Evolutionary conservation across 2,113 vertebrate species (phyloP).

Genomic region (Psittacus erithacus): DNA sequence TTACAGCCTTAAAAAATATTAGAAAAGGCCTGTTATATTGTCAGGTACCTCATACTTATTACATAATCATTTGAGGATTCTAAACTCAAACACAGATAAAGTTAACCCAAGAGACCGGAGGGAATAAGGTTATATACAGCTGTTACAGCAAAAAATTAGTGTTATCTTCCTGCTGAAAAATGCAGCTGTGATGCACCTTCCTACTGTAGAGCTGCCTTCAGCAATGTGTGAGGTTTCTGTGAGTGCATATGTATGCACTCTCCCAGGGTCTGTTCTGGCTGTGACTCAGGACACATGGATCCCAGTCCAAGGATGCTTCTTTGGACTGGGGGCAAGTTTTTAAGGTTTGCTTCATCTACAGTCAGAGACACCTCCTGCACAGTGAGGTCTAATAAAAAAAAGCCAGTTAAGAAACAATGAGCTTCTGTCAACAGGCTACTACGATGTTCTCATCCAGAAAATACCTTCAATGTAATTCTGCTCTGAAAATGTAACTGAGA

Average conservation of each 20-base stretch:
- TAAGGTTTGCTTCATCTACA: neutral
- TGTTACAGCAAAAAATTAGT: slow-evolving; percentile 17
- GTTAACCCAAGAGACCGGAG: neutral
- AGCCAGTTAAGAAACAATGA: neutral
- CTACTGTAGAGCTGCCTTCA: neutral
- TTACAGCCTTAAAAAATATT: neutral
- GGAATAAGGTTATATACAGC: neutral
- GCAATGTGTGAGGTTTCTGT: neutral
- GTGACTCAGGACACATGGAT: neutral
- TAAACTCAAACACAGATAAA: neutral
- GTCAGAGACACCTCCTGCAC: neutral
- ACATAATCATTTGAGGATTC: neutral
- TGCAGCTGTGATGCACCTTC: neutral
- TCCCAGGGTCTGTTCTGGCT: neutral
- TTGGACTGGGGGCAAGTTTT: neutral
- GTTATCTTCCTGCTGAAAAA: neutral
- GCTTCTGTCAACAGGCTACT: neutral
- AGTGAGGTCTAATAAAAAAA: neutral
- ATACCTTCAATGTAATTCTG: neutral
- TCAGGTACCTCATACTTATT: neutral
- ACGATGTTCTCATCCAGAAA: neutral
- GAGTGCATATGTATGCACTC: neutral
- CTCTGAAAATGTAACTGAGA: neutral
- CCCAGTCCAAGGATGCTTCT: neutral
- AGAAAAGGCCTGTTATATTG: neutral